phyloP scores from a whole-genome alignment of 2,797 vertebrate species.

The Darevskia nairensis region DNA sequence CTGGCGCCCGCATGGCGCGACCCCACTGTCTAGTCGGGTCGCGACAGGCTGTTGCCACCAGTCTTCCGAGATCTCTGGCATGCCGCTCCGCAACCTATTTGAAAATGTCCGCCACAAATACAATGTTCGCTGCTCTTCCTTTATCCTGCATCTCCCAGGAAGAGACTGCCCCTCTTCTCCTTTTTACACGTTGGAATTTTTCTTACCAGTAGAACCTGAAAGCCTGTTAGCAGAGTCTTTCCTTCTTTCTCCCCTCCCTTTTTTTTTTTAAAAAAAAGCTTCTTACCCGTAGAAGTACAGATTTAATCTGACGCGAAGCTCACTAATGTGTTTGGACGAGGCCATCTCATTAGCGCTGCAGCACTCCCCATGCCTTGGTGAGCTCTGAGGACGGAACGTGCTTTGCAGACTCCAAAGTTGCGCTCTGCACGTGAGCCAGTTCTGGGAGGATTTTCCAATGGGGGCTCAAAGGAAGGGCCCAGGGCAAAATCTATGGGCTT shows the following conservation, averaged over 20 bases:
- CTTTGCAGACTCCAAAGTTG: constrained; percentile 24
- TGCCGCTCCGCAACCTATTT: background rate
- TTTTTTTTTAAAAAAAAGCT: background rate
- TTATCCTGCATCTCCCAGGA: background rate
- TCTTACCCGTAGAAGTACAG: constrained; percentile 64
- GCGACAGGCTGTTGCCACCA: background rate
- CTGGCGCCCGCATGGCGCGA: too few species aligned
- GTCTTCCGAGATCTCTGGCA: background rate
- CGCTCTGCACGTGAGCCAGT: constrained; percentile 50
- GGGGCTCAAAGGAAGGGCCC: constrained; percentile 39
- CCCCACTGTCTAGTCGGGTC: too few species aligned
- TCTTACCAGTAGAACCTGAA: constrained; percentile 56
- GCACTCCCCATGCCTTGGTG: constrained; percentile 63
- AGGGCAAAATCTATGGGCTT: constrained; percentile 33
- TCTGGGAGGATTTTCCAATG: constrained; percentile 6
- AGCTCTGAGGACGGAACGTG: constrained; percentile 55
- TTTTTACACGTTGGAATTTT: constrained; percentile 8
- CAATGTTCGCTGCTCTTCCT: constrained; percentile 35
- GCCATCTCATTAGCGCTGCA: constrained; percentile 48
- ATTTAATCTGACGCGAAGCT: constrained; percentile 65
- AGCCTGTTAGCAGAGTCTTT: constrained; percentile 56
- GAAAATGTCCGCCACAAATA: constrained; percentile 25
- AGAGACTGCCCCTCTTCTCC: background rate
- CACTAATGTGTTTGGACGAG: constrained; percentile 65
- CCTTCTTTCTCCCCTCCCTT: constrained; percentile 22